Evolutionary conservation across 2,888 invertebrate species (phyloP).

Genomic region (Ophion ellenae): DNA sequence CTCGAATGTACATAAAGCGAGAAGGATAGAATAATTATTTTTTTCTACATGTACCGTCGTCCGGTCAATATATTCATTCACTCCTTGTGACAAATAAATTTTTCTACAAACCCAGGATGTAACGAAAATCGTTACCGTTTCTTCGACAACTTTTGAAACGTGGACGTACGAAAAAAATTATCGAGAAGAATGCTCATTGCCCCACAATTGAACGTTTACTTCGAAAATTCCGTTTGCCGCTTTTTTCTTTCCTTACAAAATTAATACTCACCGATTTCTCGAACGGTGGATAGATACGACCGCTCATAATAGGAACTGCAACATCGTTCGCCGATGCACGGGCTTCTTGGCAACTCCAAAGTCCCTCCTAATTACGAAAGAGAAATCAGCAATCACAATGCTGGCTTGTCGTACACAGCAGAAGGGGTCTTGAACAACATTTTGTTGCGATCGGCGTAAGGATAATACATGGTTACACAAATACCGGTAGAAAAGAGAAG

Average conservation of each 20-base stretch:
- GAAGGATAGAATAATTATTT: background rate
- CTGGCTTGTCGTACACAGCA: conserved; percentile 1
- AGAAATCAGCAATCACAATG: conserved; percentile 13
- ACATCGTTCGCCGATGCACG: conserved; percentile 1
- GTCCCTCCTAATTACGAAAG: conserved; percentile 6
- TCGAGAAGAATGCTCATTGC: conserved; percentile 12
- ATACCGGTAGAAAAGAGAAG: conserved; percentile 6
- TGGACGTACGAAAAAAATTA: background rate
- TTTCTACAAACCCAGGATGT: conserved; percentile 1
- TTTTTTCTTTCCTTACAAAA: conserved; percentile 11
- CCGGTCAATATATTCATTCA: background rate
- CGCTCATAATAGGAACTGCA: background rate
- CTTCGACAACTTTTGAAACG: too few species aligned
- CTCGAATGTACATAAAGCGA: background rate
- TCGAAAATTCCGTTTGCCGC: conserved; percentile 12
- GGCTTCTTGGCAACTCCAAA: conserved; percentile 4
- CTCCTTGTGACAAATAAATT: conserved; percentile 1
- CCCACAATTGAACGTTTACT: background rate
- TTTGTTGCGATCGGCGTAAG: background rate
- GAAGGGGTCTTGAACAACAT: conserved; percentile 13
- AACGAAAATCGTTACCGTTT: conserved; percentile 1
- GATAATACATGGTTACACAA: conserved; percentile 8
- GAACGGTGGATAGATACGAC: background rate
- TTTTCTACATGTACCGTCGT: conserved; percentile 1
- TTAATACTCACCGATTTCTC: conserved; percentile 1